A percentile compares a stretch with the other conserved stretches of the same genome.
Evolutionary conservation across 2,797 vertebrate genomes (phyloP).

Genomic region (Leptoclinus maculatus): DNA sequence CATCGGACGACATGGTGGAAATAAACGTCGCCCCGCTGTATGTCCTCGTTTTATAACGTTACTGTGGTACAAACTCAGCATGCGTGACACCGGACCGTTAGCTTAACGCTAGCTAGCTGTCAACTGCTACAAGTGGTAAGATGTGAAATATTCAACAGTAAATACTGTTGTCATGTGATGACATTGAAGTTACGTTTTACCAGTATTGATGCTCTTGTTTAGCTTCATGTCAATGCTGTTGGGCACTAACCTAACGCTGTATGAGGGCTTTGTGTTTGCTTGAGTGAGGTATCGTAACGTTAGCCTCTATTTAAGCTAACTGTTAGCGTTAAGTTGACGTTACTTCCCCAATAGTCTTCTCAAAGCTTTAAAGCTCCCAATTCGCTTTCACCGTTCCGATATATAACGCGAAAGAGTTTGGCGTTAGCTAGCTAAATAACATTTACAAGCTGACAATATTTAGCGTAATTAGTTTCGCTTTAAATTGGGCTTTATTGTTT

Average conservation of each 20-base stretch:
- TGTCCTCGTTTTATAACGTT: neutral
- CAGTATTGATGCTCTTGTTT: accelerated
- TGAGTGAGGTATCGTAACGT: neutral
- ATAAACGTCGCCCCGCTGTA: neutral
- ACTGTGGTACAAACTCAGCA: neutral
- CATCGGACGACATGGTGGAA: constrained; percentile 25
- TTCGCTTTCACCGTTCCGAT: neutral
- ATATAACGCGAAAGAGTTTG: accelerated
- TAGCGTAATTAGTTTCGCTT: neutral
- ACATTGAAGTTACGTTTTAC: neutral
- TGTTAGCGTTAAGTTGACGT: constrained; percentile 40
- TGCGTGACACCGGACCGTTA: constrained; percentile 54
- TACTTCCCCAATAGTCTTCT: constrained; percentile 49
- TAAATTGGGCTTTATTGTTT: neutral
- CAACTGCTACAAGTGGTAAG: constrained; percentile 66
- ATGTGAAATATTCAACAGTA: constrained; percentile 41
- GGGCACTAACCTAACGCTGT: too few relatives aligned
- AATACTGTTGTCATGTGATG: constrained; percentile 5
- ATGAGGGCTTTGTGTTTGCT: neutral
- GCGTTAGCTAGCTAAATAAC: neutral
- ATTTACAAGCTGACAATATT: neutral
- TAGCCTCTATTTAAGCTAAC: constrained; percentile 53
- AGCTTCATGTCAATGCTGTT: accelerated
- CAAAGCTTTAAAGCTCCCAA: neutral
- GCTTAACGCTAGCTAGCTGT: constrained; percentile 65